Conservation (phyloP, 53 echinoderm and acorn worm species). For the Holothuria leucospilota region DNA sequence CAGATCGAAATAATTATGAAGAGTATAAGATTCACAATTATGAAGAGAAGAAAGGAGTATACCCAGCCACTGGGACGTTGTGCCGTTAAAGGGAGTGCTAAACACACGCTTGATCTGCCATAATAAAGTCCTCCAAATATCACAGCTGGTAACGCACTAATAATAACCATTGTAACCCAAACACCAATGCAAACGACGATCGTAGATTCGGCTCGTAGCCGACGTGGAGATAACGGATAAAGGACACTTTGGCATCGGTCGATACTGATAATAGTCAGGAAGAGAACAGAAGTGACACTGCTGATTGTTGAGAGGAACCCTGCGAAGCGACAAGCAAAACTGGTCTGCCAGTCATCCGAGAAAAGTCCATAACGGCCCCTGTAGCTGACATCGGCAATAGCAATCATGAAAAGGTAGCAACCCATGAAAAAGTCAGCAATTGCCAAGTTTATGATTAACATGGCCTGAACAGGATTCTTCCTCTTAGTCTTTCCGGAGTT, state of each 20-base stretch:
- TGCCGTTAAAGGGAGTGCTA: slow-evolving; percentile 83
- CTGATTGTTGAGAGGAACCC: slow-evolving; percentile 60
- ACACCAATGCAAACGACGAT: neutral
- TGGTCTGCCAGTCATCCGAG: slow-evolving; percentile 24
- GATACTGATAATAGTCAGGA: slow-evolving; percentile 62
- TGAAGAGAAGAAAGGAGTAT: slow-evolving; percentile 70
- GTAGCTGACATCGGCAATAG: slow-evolving; percentile 30
- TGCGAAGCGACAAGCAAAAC: slow-evolving; percentile 7
- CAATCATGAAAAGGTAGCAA: slow-evolving; percentile 27
- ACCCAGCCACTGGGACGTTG: slow-evolving; percentile 82
- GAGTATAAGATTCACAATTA: slow-evolving; percentile 53
- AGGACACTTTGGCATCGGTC: slow-evolving; percentile 60
- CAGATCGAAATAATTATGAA: slow-evolving; percentile 78
- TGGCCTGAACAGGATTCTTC: slow-evolving; percentile 12
- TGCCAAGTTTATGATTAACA: slow-evolving; percentile 41
- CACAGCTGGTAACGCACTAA: slow-evolving; percentile 73
- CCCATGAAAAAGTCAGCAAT: too few relatives aligned
- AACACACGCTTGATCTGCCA: slow-evolving; percentile 91
- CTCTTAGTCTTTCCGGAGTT: neutral
- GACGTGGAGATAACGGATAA: slow-evolving; percentile 34
- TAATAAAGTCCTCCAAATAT: slow-evolving; percentile 82
- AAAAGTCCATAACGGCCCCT: slow-evolving; percentile 28
- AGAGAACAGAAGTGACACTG: slow-evolving; percentile 63
- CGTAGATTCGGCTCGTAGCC: slow-evolving; percentile 41
- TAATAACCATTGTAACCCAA: slow-evolving; percentile 66